Conservation (phyloP, 2,797 vertebrate species). For the Myiotriccus ornatus region DNA sequence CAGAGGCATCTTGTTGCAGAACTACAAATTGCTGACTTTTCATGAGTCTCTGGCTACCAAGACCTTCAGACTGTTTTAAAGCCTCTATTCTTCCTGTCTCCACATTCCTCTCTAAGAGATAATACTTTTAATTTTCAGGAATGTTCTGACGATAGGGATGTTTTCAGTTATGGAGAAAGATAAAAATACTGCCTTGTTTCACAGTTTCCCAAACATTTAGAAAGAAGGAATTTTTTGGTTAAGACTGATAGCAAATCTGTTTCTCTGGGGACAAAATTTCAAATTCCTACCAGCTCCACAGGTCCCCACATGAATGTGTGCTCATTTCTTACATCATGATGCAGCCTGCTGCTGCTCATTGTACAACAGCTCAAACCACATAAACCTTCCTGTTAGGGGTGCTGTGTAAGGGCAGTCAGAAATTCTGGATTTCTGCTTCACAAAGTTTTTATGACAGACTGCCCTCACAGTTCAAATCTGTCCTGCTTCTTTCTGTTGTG, state of each 20-base stretch:
- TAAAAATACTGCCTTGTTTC: neutral
- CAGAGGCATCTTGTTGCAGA: neutral
- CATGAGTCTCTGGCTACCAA: neutral
- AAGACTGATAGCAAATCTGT: neutral
- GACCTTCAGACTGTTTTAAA: neutral
- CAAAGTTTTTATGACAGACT: neutral
- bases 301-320: neutral
- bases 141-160: neutral
- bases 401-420: neutral
- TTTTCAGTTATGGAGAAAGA: neutral
- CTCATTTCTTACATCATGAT: neutral
- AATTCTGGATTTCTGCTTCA: neutral
- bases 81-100: neutral
- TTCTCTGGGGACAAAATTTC: neutral
- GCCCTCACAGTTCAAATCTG: rapidly evolving
- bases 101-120: neutral
- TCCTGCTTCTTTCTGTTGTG: neutral
- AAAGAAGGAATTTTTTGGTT: neutral
- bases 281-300: neutral
- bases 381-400: rapidly evolving
- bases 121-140: neutral
- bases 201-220: neutral
- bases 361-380: neutral
- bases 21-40: neutral
- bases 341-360: neutral